A percentile compares a stretch with the other conserved stretches of the same genome.
Conservation (phyloP, 2,113 vertebrate species). For the Athene cunicularia region DNA sequence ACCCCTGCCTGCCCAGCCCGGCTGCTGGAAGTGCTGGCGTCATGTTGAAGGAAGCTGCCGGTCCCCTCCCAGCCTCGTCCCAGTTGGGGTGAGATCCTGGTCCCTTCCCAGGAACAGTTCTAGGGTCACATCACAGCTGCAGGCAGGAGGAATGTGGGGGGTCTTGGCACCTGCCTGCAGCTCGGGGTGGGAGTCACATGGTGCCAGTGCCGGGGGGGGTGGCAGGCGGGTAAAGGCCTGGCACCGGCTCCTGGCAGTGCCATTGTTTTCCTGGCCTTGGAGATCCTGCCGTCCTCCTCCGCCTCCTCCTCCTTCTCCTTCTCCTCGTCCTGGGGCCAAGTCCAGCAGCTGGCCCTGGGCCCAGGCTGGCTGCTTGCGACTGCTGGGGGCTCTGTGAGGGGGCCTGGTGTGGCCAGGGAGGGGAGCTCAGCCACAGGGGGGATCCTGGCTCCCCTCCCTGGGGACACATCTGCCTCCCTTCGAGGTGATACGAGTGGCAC, state of each 20-base stretch:
- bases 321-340: background rate
- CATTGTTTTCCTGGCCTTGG: constrained; percentile 50
- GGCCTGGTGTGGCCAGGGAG: accelerated
- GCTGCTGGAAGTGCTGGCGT: background rate
- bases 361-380: background rate
- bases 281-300: constrained; percentile 14
- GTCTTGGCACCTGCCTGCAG: background rate
- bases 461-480: accelerated
- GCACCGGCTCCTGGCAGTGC: background rate
- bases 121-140: accelerated
- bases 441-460: accelerated
- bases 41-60: background rate
- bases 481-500: accelerated
- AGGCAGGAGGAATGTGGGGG: background rate
- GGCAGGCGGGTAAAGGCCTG: background rate
- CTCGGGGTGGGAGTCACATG: accelerated
- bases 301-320: background rate
- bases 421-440: background rate
- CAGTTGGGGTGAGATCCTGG: background rate
- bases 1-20: accelerated
- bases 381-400: background rate
- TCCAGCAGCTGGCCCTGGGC: background rate
- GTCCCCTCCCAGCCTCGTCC: background rate
- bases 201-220: background rate
- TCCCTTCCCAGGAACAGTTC: background rate